Evolutionary conservation across 1,140 invertebrate genomes (phyloP).

Genomic region (Caligus rogercresseyi): DNA sequence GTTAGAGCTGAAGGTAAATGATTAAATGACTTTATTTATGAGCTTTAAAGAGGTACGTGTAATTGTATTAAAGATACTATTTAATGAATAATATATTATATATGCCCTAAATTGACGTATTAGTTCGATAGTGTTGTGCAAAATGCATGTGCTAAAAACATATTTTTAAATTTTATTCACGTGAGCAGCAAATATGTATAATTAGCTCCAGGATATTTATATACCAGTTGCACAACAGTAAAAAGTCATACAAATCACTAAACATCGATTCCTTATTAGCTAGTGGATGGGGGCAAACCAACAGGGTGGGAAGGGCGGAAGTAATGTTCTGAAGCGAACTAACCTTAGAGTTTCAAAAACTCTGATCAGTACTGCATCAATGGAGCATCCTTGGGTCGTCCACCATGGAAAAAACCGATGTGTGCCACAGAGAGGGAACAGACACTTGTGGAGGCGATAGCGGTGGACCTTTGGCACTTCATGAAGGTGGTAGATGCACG

Average conservation of each 20-base stretch:
- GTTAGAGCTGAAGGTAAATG: no score
- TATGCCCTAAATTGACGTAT: no score
- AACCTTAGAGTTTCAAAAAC: neutral
- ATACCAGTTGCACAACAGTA: no score
- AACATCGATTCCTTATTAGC: neutral
- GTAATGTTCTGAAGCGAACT: neutral
- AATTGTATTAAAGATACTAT: no score
- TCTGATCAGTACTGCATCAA: neutral
- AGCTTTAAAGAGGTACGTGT: no score
- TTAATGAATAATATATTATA: no score
- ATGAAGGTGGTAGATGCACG: constrained; percentile 10
- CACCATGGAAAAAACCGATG: neutral
- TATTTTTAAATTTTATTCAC: no score
- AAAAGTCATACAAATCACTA: neutral
- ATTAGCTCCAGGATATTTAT: no score
- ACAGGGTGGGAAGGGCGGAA: neutral
- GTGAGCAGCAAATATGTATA: no score
- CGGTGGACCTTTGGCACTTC: constrained; percentile 23
- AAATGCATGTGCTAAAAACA: no score
- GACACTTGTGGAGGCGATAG: constrained; percentile 37
- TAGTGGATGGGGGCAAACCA: neutral
- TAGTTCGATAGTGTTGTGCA: no score
- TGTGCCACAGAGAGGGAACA: constrained; percentile 44
- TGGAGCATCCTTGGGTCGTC: neutral
- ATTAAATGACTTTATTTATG: no score